These are phyloP conservation scores for Craniophora ligustri DNA, from an alignment of 2,888 invertebrate genomes.

Conservation along the genomic window DNA sequence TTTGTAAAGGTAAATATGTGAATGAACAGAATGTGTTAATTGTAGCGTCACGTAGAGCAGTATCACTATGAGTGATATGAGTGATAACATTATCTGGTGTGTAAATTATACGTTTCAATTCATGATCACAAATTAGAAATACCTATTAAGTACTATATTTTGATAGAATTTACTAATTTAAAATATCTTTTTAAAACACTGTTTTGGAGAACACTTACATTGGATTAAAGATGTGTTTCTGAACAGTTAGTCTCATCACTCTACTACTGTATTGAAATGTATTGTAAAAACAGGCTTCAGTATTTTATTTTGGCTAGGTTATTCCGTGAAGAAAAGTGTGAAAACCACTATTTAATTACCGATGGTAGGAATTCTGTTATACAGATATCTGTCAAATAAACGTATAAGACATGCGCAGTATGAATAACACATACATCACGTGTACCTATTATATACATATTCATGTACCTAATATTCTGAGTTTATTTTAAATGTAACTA, in stretches of 20 bases:
- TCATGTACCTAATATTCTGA: neutral
- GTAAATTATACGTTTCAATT: conserved; percentile 5
- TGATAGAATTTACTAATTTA: too few relatives aligned
- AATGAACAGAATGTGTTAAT: conserved; percentile 21
- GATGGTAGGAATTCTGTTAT: conserved; percentile 53
- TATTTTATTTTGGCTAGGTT: conserved; percentile 2
- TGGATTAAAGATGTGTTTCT: conserved; percentile 5
- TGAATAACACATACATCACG: conserved; percentile 66
- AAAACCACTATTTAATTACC: conserved; percentile 60
- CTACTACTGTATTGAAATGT: too few relatives aligned
- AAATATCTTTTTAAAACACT: too few relatives aligned
- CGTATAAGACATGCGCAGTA: conserved; percentile 78
- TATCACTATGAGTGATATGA: conserved; percentile 8
- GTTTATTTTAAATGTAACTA: conserved; percentile 8
- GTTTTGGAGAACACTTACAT: too few relatives aligned
- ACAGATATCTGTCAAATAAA: conserved; percentile 61
- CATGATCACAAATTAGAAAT: conserved; percentile 1
- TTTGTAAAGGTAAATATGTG: neutral
- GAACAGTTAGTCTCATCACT: conserved; percentile 9
- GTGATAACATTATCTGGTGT: conserved; percentile 5
- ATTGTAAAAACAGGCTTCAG: too few relatives aligned
- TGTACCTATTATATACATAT: conserved; percentile 38
- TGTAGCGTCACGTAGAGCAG: conserved; percentile 32
- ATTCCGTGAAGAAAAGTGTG: neutral
- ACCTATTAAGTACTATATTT: conserved; percentile 2